Conservation (phyloP, 2,888 invertebrate genomes). For the Eupithecia insigniata region DNA sequence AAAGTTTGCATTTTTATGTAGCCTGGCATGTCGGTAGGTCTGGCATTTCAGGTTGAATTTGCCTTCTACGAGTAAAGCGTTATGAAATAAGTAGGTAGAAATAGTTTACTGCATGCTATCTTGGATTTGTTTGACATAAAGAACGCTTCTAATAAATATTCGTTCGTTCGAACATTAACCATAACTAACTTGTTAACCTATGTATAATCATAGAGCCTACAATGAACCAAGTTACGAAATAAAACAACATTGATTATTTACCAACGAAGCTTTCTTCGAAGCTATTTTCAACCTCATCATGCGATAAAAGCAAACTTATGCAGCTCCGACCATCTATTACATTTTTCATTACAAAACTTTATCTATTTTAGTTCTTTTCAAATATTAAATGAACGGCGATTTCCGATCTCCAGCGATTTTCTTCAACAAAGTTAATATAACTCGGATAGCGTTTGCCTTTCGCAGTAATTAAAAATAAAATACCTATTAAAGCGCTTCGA, state of each 20-base stretch:
- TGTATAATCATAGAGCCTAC: no score
- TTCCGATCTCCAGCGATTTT: constrained; percentile 28
- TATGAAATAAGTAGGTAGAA: not conserved
- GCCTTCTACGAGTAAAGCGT: not conserved
- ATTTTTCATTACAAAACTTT: constrained; percentile 31
- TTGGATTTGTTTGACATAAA: not conserved
- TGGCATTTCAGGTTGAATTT: not conserved
- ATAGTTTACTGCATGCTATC: not conserved
- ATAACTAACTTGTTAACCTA: not conserved
- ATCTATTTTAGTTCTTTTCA: constrained; percentile 28
- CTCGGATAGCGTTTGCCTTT: constrained; percentile 29
- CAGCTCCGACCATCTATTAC: constrained; percentile 25
- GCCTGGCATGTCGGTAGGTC: not conserved
- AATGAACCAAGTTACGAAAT: not conserved
- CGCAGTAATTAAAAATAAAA: constrained; percentile 27
- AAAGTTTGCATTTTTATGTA: constrained; percentile 29
- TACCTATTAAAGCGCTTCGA: constrained; percentile 16
- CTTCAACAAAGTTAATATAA: constrained; percentile 33
- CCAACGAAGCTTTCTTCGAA: not conserved
- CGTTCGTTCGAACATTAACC: not conserved
- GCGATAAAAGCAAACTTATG: constrained; percentile 27
- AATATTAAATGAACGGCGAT: constrained; percentile 34
- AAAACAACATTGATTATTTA: not conserved
- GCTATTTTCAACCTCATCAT: constrained; percentile 9
- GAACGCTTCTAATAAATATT: not conserved